Percentiles rank a stretch among this genome's conserved stretches.
phyloP scores from a whole-genome alignment of 2,888 invertebrate genomes.

The Hypolimnas misippus region DNA sequence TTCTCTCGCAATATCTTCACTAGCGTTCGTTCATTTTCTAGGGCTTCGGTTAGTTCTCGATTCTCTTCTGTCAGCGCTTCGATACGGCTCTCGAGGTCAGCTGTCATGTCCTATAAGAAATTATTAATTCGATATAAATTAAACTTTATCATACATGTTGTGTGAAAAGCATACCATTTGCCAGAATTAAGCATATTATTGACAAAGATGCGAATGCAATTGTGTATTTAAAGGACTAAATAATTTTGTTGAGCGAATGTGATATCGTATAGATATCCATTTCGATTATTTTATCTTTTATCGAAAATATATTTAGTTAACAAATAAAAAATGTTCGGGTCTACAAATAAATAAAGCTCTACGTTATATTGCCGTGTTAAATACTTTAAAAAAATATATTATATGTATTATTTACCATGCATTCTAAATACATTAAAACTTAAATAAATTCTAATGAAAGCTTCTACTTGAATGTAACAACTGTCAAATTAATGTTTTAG shows the following conservation, averaged over 20 bases:
- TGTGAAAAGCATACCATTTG: not conserved
- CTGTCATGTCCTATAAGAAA: slow-evolving; percentile 65
- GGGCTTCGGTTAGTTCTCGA: slow-evolving; percentile 71
- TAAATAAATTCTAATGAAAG: not conserved
- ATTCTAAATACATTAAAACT: slow-evolving; percentile 6
- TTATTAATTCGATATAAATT: slow-evolving; percentile 49
- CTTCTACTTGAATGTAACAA: too few species aligned
- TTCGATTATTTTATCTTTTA: too few species aligned
- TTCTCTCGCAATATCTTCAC: slow-evolving; percentile 78
- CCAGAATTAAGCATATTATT: not conserved
- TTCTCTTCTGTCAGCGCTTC: slow-evolving; percentile 78
- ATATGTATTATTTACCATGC: not conserved
- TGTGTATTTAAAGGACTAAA: too few species aligned
- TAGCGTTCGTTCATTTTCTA: slow-evolving; percentile 82
- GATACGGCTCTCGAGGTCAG: slow-evolving; percentile 72
- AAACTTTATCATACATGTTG: not conserved
- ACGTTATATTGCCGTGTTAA: not conserved
- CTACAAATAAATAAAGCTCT: not conserved
- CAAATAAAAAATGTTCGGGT: not conserved
- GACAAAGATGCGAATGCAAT: not conserved
- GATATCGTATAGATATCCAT: too few species aligned
- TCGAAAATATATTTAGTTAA: too few species aligned
- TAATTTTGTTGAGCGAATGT: too few species aligned
- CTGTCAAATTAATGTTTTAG: not conserved
- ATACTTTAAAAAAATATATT: not conserved